A percentile compares a stretch with the other conserved stretches of the same genome.
Evolutionary conservation across 2,113 vertebrate species (phyloP).

Genomic region (Chionomys nivalis): DNA sequence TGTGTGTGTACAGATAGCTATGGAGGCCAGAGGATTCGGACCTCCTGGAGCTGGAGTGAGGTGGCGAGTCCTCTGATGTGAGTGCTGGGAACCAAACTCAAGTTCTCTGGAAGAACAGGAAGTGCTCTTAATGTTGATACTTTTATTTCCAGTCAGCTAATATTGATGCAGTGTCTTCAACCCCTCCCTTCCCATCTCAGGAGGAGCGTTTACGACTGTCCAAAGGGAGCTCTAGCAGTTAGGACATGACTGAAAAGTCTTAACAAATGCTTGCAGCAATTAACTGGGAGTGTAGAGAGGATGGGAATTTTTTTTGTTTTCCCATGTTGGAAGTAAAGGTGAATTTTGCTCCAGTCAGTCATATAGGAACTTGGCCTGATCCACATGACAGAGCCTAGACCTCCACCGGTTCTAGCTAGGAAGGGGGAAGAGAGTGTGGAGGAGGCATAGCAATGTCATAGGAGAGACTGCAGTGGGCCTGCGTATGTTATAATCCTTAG

Average conservation of each 20-base stretch:
- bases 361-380: neutral
- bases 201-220: neutral
- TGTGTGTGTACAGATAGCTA: neutral
- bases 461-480: neutral
- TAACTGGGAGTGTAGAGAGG: neutral
- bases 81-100: neutral
- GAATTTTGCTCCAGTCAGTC: neutral
- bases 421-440: neutral
- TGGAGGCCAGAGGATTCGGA: neutral
- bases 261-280: neutral
- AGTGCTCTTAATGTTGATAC: neutral
- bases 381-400: neutral
- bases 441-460: neutral
- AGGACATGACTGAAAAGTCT: neutral
- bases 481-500: too few species aligned
- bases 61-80: neutral
- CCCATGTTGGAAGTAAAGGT: neutral
- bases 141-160: neutral
- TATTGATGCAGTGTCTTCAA: too few species aligned
- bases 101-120: neutral
- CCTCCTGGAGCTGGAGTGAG: neutral
- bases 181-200: neutral
- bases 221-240: neutral
- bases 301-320: neutral
- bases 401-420: neutral